Evolutionary conservation across 2,888 invertebrate species (phyloP).

Genomic region (Orthosia cruda): DNA sequence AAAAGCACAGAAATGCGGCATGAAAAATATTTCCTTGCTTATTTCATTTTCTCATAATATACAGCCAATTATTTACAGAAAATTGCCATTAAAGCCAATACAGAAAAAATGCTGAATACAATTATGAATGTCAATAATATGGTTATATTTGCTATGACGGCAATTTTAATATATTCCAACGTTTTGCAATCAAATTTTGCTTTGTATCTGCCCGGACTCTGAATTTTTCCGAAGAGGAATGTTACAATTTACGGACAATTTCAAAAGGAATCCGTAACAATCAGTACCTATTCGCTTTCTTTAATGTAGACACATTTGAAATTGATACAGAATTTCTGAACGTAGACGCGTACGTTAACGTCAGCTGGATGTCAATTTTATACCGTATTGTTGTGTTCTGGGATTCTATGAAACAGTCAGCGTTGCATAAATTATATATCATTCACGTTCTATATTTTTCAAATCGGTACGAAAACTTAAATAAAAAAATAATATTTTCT

Average conservation of each 20-base stretch:
- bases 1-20: neutral
- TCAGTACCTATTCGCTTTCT: neutral
- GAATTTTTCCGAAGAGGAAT: too few relatives aligned
- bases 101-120: neutral
- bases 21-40: neutral
- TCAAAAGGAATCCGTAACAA: constrained; percentile 1
- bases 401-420: neutral
- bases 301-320: neutral
- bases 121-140: neutral
- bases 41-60: neutral
- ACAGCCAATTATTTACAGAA: neutral
- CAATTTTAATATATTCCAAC: too few relatives aligned
- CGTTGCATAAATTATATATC: neutral
- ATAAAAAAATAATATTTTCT: too few relatives aligned
- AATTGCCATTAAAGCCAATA: neutral
- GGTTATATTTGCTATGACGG: neutral
- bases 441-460: too few relatives aligned
- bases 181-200: too few relatives aligned
- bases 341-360: neutral
- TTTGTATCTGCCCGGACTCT: too few relatives aligned
- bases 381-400: constrained; percentile 5
- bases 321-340: neutral
- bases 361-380: constrained; percentile 12
- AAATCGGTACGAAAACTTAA: neutral
- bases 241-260: neutral